A percentile compares a stretch with the other conserved stretches of the same genome.
Conservation (phyloP, 2,888 invertebrate species). For the Camponotus fellah region DNA sequence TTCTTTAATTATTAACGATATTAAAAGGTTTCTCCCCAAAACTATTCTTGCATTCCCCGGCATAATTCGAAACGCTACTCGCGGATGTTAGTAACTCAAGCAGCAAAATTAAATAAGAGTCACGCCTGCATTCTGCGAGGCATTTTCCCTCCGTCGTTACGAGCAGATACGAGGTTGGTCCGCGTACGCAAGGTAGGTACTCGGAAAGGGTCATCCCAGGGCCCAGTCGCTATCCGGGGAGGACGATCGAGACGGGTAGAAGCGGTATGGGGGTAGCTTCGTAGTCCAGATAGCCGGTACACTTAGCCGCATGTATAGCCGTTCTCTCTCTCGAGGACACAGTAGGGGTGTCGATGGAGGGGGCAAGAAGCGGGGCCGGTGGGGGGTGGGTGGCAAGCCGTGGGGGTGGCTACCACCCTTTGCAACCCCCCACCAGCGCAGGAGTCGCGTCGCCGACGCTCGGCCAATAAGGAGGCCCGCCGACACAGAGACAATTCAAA, state of each 20-base stretch:
- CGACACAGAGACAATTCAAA: constrained; percentile 85
- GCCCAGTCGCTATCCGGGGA: constrained; percentile 69
- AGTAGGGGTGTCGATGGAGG: constrained; percentile 50
- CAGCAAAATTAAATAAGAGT: constrained; percentile 75
- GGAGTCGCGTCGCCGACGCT: constrained; percentile 81
- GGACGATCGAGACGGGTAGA: constrained; percentile 61
- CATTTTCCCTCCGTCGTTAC: constrained; percentile 62
- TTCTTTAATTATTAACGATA: constrained; percentile 39
- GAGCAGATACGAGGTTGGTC: constrained; percentile 54
- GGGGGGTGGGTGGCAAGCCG: constrained; percentile 62
- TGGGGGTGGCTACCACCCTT: constrained; percentile 74
- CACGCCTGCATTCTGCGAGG: constrained; percentile 66
- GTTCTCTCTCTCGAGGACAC: constrained; percentile 74
- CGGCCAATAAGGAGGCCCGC: constrained; percentile 84
- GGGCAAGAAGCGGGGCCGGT: constrained; percentile 57
- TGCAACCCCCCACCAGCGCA: constrained; percentile 79
- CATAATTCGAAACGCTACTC: constrained; percentile 46
- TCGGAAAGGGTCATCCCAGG: constrained; percentile 77
- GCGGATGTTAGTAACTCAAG: constrained; percentile 53
- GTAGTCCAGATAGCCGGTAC: constrained; percentile 78
- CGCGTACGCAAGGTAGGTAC: constrained; percentile 66
- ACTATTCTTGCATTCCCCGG: constrained; percentile 17
- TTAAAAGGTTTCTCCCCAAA: constrained; percentile 20
- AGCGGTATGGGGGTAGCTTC: constrained; percentile 73
- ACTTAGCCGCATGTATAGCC: constrained; percentile 79